phyloP scores from a whole-genome alignment of 2,113 vertebrate species.

The Dasyurus viverrinus region DNA sequence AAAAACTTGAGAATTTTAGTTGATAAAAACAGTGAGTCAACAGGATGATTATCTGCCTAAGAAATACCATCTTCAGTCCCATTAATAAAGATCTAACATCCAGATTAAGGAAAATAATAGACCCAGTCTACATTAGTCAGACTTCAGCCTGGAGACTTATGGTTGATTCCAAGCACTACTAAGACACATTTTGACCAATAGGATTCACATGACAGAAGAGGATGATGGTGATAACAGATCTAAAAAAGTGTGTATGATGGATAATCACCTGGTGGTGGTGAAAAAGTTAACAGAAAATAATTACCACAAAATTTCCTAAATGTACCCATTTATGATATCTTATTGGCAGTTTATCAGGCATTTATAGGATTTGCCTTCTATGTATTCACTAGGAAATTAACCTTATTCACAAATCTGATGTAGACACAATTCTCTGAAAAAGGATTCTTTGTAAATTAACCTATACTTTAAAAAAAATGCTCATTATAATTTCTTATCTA shows the following conservation, averaged over 20 bases:
- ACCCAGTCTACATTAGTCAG: not conserved
- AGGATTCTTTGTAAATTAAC: not conserved
- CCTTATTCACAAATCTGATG: not conserved
- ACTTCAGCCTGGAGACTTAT: not conserved
- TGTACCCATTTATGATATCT: slow-evolving; percentile 1
- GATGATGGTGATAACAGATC: not conserved
- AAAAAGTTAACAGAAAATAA: not conserved
- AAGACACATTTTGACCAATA: not conserved
- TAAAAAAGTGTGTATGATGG: not conserved
- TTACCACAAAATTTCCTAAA: not conserved
- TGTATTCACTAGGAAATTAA: not conserved
- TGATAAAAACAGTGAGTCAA: not conserved
- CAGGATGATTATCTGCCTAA: not conserved
- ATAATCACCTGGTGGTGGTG: not conserved
- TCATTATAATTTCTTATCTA: not conserved
- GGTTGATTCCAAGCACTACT: not conserved
- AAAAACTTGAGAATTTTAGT: not conserved
- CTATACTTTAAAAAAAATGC: not conserved
- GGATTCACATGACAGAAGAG: not conserved
- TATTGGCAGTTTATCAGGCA: not conserved
- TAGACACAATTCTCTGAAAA: not conserved
- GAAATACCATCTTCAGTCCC: not conserved
- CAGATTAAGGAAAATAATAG: not conserved
- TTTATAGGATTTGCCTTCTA: not conserved
- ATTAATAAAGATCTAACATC: not conserved